phyloP scores from a whole-genome alignment of 1,140 invertebrate genomes.

The Prorops nasuta region DNA sequence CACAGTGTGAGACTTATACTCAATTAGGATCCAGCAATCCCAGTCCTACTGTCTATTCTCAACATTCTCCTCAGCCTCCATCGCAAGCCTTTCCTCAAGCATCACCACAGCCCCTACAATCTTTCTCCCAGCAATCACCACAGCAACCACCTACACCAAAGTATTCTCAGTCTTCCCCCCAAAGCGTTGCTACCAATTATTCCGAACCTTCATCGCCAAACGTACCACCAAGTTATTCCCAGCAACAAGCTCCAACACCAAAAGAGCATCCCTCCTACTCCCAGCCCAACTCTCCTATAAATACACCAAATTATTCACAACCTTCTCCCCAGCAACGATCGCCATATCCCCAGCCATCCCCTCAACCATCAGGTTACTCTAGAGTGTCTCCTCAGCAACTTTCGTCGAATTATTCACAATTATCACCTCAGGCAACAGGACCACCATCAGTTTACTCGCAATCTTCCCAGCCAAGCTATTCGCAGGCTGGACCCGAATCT shows the following conservation, averaged over 20 bases:
- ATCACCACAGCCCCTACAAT: conserved; percentile 40
- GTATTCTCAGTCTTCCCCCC: conserved; percentile 42
- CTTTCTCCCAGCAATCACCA: conserved; percentile 35
- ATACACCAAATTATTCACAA: conserved; percentile 37
- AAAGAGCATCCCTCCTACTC: conserved; percentile 36
- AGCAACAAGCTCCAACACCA: conserved; percentile 35
- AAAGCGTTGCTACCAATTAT: conserved; percentile 31
- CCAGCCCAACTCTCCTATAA: conserved; percentile 35
- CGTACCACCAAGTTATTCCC: conserved; percentile 31
- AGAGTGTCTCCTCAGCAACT: conserved; percentile 29
- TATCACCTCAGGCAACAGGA: conserved; percentile 2
- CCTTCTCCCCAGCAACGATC: conserved; percentile 38
- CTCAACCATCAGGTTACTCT: conserved; percentile 16
- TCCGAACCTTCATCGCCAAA: conserved; percentile 34
- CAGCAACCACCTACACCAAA: conserved; percentile 29
- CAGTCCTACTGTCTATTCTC: conserved; percentile 37
- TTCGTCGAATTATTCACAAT: conserved; percentile 22
- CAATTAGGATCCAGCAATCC: conserved; percentile 19
- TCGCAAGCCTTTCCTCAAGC: conserved; percentile 39
- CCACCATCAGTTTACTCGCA: no score
- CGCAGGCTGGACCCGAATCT: no score
- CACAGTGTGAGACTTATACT: conserved; percentile 19
- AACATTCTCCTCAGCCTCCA: conserved; percentile 39
- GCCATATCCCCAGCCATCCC: conserved; percentile 22
- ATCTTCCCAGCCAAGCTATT: no score